These are phyloP conservation scores for Hippocampus kuda DNA, from an alignment of 2,797 vertebrate species.

Conservation along the genomic window DNA sequence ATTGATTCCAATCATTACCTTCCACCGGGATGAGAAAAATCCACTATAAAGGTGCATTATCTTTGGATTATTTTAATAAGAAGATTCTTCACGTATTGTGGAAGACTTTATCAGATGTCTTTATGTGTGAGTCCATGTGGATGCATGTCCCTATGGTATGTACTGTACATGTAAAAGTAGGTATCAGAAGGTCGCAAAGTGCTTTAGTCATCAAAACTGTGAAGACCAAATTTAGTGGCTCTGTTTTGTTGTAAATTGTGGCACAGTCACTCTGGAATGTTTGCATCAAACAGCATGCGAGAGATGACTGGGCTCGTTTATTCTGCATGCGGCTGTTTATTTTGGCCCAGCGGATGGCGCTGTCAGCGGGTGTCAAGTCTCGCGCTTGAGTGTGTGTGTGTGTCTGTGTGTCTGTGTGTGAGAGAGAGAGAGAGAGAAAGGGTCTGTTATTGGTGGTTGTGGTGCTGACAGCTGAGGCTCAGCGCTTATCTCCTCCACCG, in stretches of 20 bases:
- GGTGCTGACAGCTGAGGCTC: conserved; percentile 31
- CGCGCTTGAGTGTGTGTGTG: conserved; percentile 2
- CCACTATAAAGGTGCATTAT: conserved; percentile 57
- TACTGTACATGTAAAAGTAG: conserved; percentile 53
- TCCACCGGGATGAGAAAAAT: conserved; percentile 44
- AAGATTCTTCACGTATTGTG: conserved; percentile 51
- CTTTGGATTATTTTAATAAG: conserved; percentile 60
- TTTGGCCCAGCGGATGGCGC: conserved; percentile 22
- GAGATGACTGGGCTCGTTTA: conserved; percentile 27
- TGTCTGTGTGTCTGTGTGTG: not conserved
- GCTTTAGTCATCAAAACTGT: conserved; percentile 75
- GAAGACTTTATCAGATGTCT: conserved; percentile 60
- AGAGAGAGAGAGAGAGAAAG: not conserved
- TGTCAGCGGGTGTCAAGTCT: conserved; percentile 12
- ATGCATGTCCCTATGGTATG: conserved; percentile 59
- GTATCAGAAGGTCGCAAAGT: conserved; percentile 62
- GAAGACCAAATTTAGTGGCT: conserved; percentile 67
- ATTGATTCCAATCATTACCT: conserved; percentile 48
- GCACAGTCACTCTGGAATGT: conserved; percentile 11
- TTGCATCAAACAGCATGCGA: conserved; percentile 15
- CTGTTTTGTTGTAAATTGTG: conserved; percentile 37
- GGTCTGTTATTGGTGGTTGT: conserved; percentile 44
- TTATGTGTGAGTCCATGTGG: conserved; percentile 51
- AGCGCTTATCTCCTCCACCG: conserved; percentile 48
- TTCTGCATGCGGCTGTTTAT: conserved; percentile 27